Evolutionary conservation across 2,113 vertebrate genomes (phyloP), one percentile per base, ranked within the genome.

Genomic region (Origma solitaria): DNA sequence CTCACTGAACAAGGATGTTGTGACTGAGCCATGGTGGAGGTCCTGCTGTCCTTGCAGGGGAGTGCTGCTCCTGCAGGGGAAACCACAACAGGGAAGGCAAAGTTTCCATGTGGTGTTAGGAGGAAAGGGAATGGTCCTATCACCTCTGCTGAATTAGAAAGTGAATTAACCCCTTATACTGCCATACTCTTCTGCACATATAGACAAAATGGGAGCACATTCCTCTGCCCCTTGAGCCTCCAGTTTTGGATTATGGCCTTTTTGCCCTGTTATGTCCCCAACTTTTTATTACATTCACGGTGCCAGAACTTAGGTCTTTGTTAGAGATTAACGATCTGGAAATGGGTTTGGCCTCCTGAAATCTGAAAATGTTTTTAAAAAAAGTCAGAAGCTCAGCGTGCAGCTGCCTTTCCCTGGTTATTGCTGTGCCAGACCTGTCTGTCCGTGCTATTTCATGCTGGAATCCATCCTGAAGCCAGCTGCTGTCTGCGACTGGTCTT

Each of bases 381-480:
- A 21, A 49, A 80, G 42, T 66, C 37, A 42, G 54, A 9, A 81
- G 56, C 5, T 0, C 13, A 28, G 50, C 2, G 23, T 50, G 69
- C 33, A 57, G 42, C 65, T 92, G 69, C 80, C 33, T 84, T 71
- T 73, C 18, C 51, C 50, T 45, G n/a, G 66, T 62, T 12, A 12
- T 7, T 79, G 64, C 86, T 45, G n/a, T 88, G 80, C 80, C 1
- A 7, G 80, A 38, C 50, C 50, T 78, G 4, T 47, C 80, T 96
- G 65, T 45, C 90, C 60, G 0, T 62, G 80, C 77, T 84, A 0
- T 3, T 47, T 91, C 56, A 30, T 15, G 44, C 1, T 79, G 84
- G 91, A 44, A 75, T 76, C 83, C 83, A 37, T 89, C 86, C 83
- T 91, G 89, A 47, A 91, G 80, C 68, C 75, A 56, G 47, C 83